Base-by-base conservation (phyloP, 2,888 invertebrate genomes). In the Acleris cristana region DNA sequence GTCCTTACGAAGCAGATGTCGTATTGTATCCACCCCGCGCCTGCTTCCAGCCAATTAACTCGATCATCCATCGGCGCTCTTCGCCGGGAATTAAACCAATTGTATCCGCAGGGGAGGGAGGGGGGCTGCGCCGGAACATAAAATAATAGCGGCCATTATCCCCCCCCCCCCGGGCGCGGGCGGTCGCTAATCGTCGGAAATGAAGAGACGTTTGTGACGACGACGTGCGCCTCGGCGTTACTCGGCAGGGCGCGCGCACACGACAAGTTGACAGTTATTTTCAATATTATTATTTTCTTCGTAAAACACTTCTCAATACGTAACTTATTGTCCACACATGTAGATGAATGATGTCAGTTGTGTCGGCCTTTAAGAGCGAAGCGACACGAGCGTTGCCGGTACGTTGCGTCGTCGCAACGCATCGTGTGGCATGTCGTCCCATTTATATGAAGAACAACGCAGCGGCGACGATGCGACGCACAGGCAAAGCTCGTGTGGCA, bases 21-120 rank as follows among this genome's bases (percentile, higher is more conserved):
- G 73, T 74, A 75, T 76, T 18, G 57, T 16, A 44, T 10, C 21
- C 19, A 23, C 26, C 58, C 23, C 19, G 70, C 77, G 72, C 75
- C 30, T 76, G 73, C 77, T 80, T 74, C 72, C 74, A 71, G 74
- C 79, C 79, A 83, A 82, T 83, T 80, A 77, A 81, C 57, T 59
- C 71, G 63, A 65, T 66, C 60, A 60, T 60, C 65, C 60, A 60
- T 60, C 54, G 60, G 52, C 66, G 66, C 66, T 61, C 51, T 52
- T 61, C 30, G 54, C 44, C 61, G 56, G 56, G 66, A 66, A 66
- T 66, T 62, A 66, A 66, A 61, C 66, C 66, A 66, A 66, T 66
- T 66, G 66, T 66, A 66, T 66, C 66, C 66, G 61, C 66, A 56
- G 34, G 34, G 34, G 34, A 10, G 34, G 34, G 34, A 10, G 34